Base-by-base conservation (phyloP, 2,797 vertebrate genomes). In the Erethizon dorsatum region DNA sequence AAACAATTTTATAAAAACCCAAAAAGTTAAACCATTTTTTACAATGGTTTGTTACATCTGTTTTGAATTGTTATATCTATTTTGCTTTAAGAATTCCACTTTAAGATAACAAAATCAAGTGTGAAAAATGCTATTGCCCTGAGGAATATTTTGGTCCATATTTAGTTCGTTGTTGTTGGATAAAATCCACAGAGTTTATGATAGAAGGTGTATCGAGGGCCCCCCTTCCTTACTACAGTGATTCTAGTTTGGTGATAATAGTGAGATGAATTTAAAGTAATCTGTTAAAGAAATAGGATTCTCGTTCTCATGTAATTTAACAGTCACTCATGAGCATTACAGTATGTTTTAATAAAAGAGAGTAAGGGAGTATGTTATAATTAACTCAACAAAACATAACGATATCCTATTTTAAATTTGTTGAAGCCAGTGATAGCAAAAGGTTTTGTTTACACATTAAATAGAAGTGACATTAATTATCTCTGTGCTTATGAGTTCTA, bases 11-110 rank as follows among this genome's bases (percentile, higher is more conserved):
- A 54, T 15, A n/a, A 78, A 50, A 26, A 84, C 52, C 26, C 59
- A 52, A 94, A 52, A 91, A 7, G 15, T 52, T 83, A 47, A 83
- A 67, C 0, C 2, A 65, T 14, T 79, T 94, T 96, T 73, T 94
- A 67, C 15, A 67, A 67, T 37, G 65, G n/a, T n/a, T 96, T 96
- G 17, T 97, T 97, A 28, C 17, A 83, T 12, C 33, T 87, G 17
- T 22, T 75, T 88, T 18, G 65, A 54, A 47, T 95, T 96, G 18
- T 97, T 97, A 28, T 18, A 84, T 10, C n/a, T 88, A 22, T 20
- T 73, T 88, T 87, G 45, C 6, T 31, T 95, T 96, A 84, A 94
- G 65, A 94, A 65, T 87, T 94, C 5, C 0, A 84, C 67, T 71
- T 88, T 96, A 50, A 6, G 24, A 93, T 73, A n/a, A 12, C 83